A percentile compares a stretch with the other conserved stretches of the same genome.
These are phyloP conservation scores for Bombus confusus DNA, from an alignment of 1,140 invertebrate genomes.

Conservation along the genomic window DNA sequence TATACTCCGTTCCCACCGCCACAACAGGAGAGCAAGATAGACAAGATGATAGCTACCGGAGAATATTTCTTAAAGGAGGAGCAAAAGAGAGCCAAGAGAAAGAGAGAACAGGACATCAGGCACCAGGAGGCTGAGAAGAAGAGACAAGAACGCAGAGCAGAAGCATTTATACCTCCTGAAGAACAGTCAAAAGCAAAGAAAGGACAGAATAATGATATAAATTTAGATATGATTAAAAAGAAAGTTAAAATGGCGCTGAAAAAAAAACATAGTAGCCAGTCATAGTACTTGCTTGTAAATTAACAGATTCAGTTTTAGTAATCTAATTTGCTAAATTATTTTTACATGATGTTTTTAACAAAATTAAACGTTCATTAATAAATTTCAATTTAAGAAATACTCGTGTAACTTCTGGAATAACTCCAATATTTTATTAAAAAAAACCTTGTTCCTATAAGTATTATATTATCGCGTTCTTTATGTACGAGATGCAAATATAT, in stretches of 20 bases:
- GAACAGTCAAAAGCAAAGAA: constrained; percentile 82
- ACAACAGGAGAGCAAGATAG: constrained; percentile 96
- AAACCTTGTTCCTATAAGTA: constrained; percentile 70
- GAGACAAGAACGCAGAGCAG: constrained; percentile 89
- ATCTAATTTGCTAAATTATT: background rate
- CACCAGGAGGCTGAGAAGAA: constrained; percentile 87
- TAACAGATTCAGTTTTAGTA: background rate
- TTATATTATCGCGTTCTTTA: constrained; percentile 61
- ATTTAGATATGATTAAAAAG: constrained; percentile 87
- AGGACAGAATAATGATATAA: constrained; percentile 79
- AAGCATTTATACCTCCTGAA: constrained; percentile 92
- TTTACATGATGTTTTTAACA: constrained; percentile 35
- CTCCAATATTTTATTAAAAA: constrained; percentile 71
- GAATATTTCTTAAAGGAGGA: constrained; percentile 97
- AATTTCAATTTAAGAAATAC: background rate
- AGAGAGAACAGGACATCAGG: constrained; percentile 89
- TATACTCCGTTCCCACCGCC: constrained; percentile 99
- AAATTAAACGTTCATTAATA: constrained; percentile 30
- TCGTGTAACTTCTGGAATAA: constrained; percentile 54
- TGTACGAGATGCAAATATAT: constrained; percentile 47
- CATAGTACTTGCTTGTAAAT: background rate
- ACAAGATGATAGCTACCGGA: constrained; percentile 96
- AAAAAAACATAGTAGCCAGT: constrained; percentile 68
- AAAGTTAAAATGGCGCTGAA: constrained; percentile 87
- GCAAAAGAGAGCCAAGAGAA: constrained; percentile 88